Evolutionary conservation across 2,888 invertebrate species (phyloP).

Genomic region (Carcina quercana): DNA sequence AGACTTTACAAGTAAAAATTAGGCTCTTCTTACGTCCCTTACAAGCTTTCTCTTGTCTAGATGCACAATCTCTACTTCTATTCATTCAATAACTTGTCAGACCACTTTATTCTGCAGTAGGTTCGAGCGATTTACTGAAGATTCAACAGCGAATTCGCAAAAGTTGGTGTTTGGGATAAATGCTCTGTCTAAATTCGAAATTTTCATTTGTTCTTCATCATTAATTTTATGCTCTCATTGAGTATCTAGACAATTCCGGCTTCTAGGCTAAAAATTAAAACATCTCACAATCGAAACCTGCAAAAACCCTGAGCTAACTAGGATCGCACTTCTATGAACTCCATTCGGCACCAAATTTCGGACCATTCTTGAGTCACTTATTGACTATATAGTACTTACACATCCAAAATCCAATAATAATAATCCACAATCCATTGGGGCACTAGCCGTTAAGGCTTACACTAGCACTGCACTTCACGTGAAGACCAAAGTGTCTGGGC

Average conservation of each 20-base stretch:
- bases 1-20: slow-evolving; percentile 53
- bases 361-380: slow-evolving; percentile 14
- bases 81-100: no score
- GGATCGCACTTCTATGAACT: slow-evolving; percentile 25
- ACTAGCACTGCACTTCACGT: slow-evolving; percentile 41
- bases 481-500: slow-evolving; percentile 61
- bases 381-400: slow-evolving; percentile 28
- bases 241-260: no score
- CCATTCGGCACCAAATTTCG: slow-evolving; percentile 21
- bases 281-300: no score
- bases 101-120: no score
- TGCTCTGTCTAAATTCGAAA: no score
- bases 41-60: slow-evolving; percentile 32
- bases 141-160: no score
- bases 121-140: no score
- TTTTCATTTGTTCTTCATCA: no score
- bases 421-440: slow-evolving; percentile 27
- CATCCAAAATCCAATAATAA: slow-evolving; percentile 20
- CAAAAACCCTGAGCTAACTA: slow-evolving; percentile 33
- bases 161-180: no score
- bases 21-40: slow-evolving; percentile 53
- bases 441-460: slow-evolving; percentile 20
- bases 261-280: no score
- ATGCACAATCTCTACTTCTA: slow-evolving; percentile 28
- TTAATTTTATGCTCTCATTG: no score